Conservation (phyloP, 2,888 invertebrate genomes). For the Limnephilus rhombicus region DNA sequence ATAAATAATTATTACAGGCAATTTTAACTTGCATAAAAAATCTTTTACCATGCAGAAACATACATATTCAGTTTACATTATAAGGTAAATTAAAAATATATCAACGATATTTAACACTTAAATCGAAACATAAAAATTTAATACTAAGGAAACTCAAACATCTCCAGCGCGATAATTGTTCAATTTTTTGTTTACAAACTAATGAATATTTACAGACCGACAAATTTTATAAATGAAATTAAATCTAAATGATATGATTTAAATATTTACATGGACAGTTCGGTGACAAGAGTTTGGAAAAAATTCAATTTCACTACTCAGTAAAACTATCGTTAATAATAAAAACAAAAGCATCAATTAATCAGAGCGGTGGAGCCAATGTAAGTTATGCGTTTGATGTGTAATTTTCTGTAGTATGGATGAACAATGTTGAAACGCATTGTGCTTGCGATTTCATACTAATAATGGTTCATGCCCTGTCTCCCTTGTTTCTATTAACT, state of each 20-base stretch:
- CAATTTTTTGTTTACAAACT: not conserved
- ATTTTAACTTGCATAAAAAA: constrained; percentile 1
- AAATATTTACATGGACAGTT: constrained; percentile 30
- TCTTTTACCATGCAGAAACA: constrained; percentile 28
- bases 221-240: not conserved
- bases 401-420: no score
- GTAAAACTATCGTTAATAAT: not conserved
- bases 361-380: no score
- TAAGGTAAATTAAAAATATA: constrained; percentile 33
- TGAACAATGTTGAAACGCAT: no score
- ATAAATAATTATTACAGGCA: constrained; percentile 1
- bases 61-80: not conserved
- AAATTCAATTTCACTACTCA: not conserved
- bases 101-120: constrained; percentile 48
- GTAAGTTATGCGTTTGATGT: no score
- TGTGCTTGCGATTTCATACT: no score
- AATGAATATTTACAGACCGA: constrained; percentile 42
- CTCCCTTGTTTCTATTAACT: no score
- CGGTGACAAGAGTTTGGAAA: constrained; percentile 12
- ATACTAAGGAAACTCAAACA: constrained; percentile 38
- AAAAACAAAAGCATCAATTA: no score
- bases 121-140: constrained; percentile 11
- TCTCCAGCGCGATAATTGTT: constrained; percentile 18
- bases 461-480: no score
- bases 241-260: constrained; percentile 35